Evolutionary conservation across 2,888 invertebrate genomes (phyloP).

Genomic region (Orthosia gothica): DNA sequence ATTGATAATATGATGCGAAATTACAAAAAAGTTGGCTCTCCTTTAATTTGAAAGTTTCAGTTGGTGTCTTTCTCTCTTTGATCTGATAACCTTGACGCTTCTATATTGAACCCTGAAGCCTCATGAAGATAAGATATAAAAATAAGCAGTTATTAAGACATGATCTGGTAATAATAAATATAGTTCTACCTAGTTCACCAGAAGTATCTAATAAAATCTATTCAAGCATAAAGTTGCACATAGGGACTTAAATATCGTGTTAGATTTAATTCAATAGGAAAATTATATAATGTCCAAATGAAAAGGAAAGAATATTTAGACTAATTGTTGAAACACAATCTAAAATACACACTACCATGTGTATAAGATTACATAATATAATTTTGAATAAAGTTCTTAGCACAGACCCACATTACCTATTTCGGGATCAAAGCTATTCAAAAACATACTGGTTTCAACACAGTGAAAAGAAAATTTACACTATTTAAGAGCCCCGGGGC

Average conservation of each 20-base stretch:
- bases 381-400: conserved; percentile 1
- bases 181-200: background rate
- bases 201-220: background rate
- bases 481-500: conserved; percentile 54
- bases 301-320: background rate
- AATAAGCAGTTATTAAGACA: background rate
- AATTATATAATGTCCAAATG: background rate
- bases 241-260: background rate
- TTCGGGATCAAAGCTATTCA: conserved; percentile 56
- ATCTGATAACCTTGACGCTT: background rate
- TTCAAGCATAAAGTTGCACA: too few relatives aligned
- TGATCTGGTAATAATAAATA: background rate
- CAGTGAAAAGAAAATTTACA: conserved; percentile 57
- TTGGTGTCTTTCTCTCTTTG: background rate
- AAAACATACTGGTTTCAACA: conserved; percentile 31
- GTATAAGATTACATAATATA: background rate
- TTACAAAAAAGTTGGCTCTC: background rate
- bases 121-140: too few relatives aligned
- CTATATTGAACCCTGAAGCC: background rate
- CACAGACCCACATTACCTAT: conserved; percentile 15
- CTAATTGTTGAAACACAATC: background rate
- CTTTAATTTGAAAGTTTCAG: background rate
- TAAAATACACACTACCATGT: background rate
- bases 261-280: background rate
- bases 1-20: conserved; percentile 6